phyloP scores from a whole-genome alignment of 2,113 vertebrate genomes.

The Collichthys lucidus region DNA sequence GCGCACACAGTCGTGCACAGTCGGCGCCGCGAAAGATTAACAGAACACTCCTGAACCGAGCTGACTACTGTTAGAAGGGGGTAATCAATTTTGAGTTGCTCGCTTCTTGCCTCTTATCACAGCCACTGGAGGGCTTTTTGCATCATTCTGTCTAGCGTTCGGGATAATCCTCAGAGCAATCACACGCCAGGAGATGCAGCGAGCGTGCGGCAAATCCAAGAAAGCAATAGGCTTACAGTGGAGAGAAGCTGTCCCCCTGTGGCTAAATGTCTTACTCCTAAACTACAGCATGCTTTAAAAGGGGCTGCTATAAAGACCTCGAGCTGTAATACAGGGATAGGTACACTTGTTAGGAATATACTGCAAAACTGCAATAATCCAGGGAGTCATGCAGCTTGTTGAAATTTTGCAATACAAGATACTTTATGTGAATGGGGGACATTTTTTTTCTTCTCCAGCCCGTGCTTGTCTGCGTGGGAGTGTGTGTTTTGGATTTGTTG shows the following conservation, averaged over 20 bases:
- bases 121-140: constrained; percentile 77
- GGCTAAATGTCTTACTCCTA: constrained; percentile 78
- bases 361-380: constrained; percentile 42
- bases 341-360: constrained; percentile 61
- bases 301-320: constrained; percentile 46
- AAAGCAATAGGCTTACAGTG: constrained; percentile 78
- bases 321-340: constrained; percentile 59
- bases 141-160: constrained; percentile 75
- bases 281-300: constrained; percentile 58
- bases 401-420: constrained; percentile 31
- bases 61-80: constrained; percentile 62
- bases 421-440: constrained; percentile 36
- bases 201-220: constrained; percentile 66
- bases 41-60: constrained; percentile 61
- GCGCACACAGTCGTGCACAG: constrained; percentile 13
- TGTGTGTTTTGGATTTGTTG: constrained; percentile 16
- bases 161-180: constrained; percentile 81
- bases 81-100: constrained; percentile 77
- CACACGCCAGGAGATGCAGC: constrained; percentile 77
- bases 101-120: constrained; percentile 68
- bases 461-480: constrained; percentile 24
- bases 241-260: constrained; percentile 73
- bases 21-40: constrained; percentile 58
- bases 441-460: constrained; percentile 4
- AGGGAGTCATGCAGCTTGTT: constrained; percentile 32